These are phyloP conservation scores for Serranus cabrilla DNA, from an alignment of 2,797 vertebrate genomes.

Conservation along the genomic window DNA sequence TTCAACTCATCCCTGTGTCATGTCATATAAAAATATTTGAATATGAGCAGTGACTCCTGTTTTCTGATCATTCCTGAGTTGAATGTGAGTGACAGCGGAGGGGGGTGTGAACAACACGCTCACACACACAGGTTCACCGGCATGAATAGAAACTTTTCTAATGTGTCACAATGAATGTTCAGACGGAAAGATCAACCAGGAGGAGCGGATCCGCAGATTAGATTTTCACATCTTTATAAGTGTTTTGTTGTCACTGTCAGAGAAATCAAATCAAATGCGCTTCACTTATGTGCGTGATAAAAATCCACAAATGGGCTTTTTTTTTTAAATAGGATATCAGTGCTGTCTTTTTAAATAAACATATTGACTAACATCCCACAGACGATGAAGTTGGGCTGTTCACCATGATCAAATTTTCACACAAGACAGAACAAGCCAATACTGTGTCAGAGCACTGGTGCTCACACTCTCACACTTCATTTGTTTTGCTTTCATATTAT, in stretches of 20 bases:
- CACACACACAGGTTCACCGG: constrained; percentile 45
- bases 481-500: not conserved
- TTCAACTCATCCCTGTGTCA: constrained; percentile 78
- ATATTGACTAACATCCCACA: constrained; percentile 10
- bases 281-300: not conserved
- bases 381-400: constrained; percentile 18
- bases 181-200: constrained; percentile 51
- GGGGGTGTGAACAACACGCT: constrained; percentile 31
- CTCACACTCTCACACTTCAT: not conserved
- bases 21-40: constrained; percentile 80
- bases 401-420: not conserved
- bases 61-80: constrained; percentile 72
- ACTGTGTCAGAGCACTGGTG: constrained; percentile 3
- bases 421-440: constrained; percentile 6
- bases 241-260: constrained; percentile 40
- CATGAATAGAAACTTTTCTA: constrained; percentile 62
- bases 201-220: constrained; percentile 36
- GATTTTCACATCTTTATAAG: constrained; percentile 33
- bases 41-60: constrained; percentile 69
- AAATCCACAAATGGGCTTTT: constrained; percentile 23
- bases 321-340: constrained; percentile 22
- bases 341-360: constrained; percentile 44
- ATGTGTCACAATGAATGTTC: constrained; percentile 64
- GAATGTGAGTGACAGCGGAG: constrained; percentile 74
- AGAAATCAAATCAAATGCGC: constrained; percentile 38